Conservation (phyloP, 2,797 vertebrate species). For the Fundulus diaphanus region DNA sequence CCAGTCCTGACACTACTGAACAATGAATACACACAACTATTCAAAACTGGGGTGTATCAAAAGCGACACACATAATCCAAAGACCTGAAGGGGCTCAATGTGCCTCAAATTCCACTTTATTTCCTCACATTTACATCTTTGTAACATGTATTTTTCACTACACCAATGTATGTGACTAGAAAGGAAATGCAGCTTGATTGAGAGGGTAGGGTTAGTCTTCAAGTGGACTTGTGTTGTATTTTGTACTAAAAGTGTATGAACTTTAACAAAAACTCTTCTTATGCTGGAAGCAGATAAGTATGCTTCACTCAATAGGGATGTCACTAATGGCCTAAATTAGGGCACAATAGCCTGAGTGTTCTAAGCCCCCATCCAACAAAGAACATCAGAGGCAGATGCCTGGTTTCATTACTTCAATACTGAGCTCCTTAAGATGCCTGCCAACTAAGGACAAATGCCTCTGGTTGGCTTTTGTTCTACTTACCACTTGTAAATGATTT, state of each 20-base stretch:
- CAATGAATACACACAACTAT: neutral
- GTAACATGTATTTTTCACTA: too few species aligned
- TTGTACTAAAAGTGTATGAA: neutral
- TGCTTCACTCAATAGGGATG: neutral
- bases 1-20: neutral
- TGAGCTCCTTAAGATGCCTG: constrained; percentile 2
- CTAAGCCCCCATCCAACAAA: neutral
- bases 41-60: neutral
- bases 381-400: neutral
- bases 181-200: too few species aligned
- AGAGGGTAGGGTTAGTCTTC: too few species aligned
- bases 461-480: constrained; percentile 7
- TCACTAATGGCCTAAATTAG: neutral
- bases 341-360: neutral
- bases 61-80: neutral
- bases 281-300: neutral
- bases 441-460: neutral
- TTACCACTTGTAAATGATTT: constrained; percentile 6
- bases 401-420: neutral
- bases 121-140: too few species aligned
- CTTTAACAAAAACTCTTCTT: neutral
- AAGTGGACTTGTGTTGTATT: too few species aligned
- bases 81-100: neutral
- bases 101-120: neutral
- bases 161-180: too few species aligned